These are phyloP conservation scores for Macquaria ambigua DNA, from an alignment of 2,113 vertebrate genomes.

Conservation along the genomic window DNA sequence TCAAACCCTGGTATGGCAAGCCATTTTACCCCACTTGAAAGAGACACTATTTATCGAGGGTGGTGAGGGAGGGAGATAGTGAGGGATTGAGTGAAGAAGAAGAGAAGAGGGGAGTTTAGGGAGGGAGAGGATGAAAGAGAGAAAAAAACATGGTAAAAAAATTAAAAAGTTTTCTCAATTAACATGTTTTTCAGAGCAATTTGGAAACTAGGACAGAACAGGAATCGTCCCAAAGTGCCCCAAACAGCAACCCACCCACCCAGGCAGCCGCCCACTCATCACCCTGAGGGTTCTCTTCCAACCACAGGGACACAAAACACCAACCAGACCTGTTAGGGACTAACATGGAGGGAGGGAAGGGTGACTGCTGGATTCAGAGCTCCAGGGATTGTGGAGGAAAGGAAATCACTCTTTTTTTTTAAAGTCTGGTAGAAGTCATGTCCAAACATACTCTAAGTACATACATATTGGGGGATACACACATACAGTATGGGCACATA, in stretches of 20 bases:
- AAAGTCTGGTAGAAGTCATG: constrained; percentile 5
- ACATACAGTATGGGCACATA: background rate
- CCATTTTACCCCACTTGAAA: constrained; percentile 60
- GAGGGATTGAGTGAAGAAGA: constrained; percentile 8
- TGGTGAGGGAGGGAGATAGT: background rate
- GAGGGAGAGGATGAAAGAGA: background rate
- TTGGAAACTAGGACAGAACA: constrained; percentile 67
- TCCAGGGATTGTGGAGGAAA: constrained; percentile 7
- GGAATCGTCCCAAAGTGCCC: constrained; percentile 25
- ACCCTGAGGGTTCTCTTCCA: constrained; percentile 42
- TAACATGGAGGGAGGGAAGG: background rate
- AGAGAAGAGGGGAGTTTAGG: background rate
- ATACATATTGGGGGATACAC: background rate
- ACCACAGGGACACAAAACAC: constrained; percentile 43
- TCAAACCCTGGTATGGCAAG: constrained; percentile 38
- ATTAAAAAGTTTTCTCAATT: constrained; percentile 40
- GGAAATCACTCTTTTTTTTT: constrained; percentile 21
- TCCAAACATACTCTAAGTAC: background rate
- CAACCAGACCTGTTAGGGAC: constrained; percentile 6
- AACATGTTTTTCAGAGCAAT: constrained; percentile 64
- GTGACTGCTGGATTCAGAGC: constrained; percentile 30
- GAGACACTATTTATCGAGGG: constrained; percentile 29
- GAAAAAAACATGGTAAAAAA: background rate
- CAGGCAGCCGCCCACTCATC: constrained; percentile 23
- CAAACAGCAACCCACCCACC: constrained; percentile 25